Base-by-base conservation (phyloP, 2,113 vertebrate species). In the Rhinichthys klamathensis region DNA sequence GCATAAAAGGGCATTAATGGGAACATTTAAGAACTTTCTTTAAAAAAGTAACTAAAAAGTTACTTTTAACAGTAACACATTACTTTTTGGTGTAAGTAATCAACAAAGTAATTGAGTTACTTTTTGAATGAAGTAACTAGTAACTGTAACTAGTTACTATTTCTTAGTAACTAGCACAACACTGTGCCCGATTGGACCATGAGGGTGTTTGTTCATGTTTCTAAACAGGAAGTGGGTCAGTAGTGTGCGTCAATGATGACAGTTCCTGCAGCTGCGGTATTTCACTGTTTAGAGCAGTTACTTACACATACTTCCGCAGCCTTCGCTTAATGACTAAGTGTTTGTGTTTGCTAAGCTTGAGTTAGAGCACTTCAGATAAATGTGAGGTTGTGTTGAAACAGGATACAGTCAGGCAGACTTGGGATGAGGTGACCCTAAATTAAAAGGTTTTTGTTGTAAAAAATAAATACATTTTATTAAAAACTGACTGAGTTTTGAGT, bases 141-240 rank as follows among this genome's bases (percentile, higher is more conserved):
- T n/a, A n/a, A n/a, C n/a, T n/a, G n/a, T n/a, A n/a, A n/a, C n/a
- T n/a, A n/a, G n/a, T n/a, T n/a, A n/a, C n/a, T n/a, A n/a, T n/a
- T n/a, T n/a, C n/a, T n/a, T n/a, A n/a, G n/a, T n/a, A n/a, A n/a
- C n/a, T n/a, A n/a, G n/a, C n/a, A n/a, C n/a, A n/a, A n/a, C n/a
- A n/a, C n/a, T n/a, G n/a, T n/a, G n/a, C n/a, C 30, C 27, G 21
- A 61, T 32, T 82, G 49, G 10, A 61, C 35, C 72, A 80, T 78
- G 56, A 82, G 73, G 60, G 27, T 70, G 49, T 87, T 76, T 84
- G 27, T 76, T 65, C 58, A 35, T 60, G 32, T 21, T 83, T 70
- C 25, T 83, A 65, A 82, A 86, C 69, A 86, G 79, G 72, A 75
- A 86, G 69, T 73, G 11, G 27, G 44, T 15, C 61, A 70, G 35